Base-by-base conservation (phyloP, 2,888 invertebrate species). In the Andrena bucephala region DNA sequence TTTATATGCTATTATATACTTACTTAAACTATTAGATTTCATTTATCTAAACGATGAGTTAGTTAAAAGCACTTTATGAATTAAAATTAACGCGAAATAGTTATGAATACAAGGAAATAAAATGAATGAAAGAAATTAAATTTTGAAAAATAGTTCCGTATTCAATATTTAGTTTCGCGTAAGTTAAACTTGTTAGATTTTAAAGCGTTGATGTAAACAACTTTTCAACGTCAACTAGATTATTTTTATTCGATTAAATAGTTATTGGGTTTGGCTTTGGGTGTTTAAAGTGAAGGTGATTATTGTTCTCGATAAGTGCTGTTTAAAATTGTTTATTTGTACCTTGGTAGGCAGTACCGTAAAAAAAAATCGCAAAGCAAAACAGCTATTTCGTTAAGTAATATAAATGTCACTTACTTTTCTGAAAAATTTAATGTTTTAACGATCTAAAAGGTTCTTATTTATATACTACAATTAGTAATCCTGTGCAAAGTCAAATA, bases 71-170 rank as follows among this genome's bases (percentile, higher is more conserved):
- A 48, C 13, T 20, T 66, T 48, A 71, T 71, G 62, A 33, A 79
- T 81, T 62, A 79, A 66, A 79, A 57, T 54, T 42, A 79, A 52
- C 67, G 27, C 33, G 80, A 63, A 50, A 80, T 36, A 42, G n/a
- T 73, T 24, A n/a, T 68, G 63, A 80, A 16, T 31, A 50, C 2
- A 72, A 63, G 8, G 60, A 57, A 63, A 68, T 20, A 20, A 29
- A 72, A 27, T 10, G 3, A 63, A 63, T 63, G 36, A 68, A 8
- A 29, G 27, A 67, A 48, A 20, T 31, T n/a, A 79, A 67, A 33
- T 24, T 54, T 68, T 42, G 27, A 63, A 59, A 31, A 36, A 27
- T 10, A 48, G 24, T 76, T 59, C 13, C 31, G 27, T 70, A 60
- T 57, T 24, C 10, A 52, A 36, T 69, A 33, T 31, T 77, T 48